Conservation (phyloP, 2,113 vertebrate species). For the Rhinopomastus cyanomelas region DNA sequence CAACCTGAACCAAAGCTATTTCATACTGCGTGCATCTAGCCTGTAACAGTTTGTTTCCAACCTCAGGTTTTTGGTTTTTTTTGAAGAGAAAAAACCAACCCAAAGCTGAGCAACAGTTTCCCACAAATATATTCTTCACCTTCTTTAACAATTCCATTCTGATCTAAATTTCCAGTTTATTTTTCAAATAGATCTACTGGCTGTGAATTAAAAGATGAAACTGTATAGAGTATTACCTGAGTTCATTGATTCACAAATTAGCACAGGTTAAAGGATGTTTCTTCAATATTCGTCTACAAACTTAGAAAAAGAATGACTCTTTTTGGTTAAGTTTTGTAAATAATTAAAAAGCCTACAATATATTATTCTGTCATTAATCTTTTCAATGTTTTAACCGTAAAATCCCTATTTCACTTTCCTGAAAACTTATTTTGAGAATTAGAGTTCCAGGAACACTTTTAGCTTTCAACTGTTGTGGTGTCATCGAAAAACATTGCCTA, state of each 20-base stretch:
- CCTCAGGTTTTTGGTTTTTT: slow-evolving; percentile 25
- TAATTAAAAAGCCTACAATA: slow-evolving; percentile 54
- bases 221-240: slow-evolving; percentile 70
- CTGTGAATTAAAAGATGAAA: slow-evolving; percentile 37
- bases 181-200: slow-evolving; percentile 26
- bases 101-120: background rate
- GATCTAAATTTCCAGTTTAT: slow-evolving; percentile 36
- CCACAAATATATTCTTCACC: background rate
- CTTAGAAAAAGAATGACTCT: slow-evolving; percentile 65
- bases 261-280: slow-evolving; percentile 5
- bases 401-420: background rate
- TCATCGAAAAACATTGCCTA: slow-evolving; percentile 82
- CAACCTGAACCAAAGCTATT: background rate
- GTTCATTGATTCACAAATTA: slow-evolving; percentile 68
- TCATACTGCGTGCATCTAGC: slow-evolving; percentile 20
- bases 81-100: background rate
- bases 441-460: background rate
- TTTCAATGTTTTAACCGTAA: slow-evolving; percentile 42
- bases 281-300: slow-evolving; percentile 24
- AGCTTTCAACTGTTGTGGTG: background rate
- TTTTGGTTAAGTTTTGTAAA: slow-evolving; percentile 28
- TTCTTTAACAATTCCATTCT: slow-evolving; percentile 42
- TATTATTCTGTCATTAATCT: slow-evolving; percentile 47
- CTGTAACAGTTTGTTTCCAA: background rate
- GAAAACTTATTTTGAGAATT: background rate